A percentile compares a stretch with the other conserved stretches of the same genome.
These are phyloP conservation scores for Ameiurus melas DNA, from an alignment of 2,113 vertebrate genomes.

Conservation along the genomic window DNA sequence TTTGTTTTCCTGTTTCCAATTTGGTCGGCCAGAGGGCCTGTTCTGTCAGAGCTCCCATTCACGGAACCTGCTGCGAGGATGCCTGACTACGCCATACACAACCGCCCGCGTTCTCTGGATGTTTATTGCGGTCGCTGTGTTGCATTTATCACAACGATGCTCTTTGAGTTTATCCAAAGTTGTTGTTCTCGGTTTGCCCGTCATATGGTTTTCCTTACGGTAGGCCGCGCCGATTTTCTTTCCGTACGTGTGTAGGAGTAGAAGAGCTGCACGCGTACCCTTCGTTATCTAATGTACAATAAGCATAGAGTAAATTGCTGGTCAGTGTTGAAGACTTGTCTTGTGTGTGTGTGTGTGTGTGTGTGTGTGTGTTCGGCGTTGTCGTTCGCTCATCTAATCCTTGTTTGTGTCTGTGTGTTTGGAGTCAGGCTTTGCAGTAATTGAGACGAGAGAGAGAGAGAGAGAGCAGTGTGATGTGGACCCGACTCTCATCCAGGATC, in stretches of 20 bases:
- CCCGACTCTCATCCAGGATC: slow-evolving; percentile 34
- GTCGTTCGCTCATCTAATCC: slow-evolving; percentile 1
- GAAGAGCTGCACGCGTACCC: background rate
- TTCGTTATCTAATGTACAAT: background rate
- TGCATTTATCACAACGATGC: slow-evolving; percentile 30
- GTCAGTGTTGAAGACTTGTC: background rate
- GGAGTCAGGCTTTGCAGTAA: slow-evolving; percentile 32
- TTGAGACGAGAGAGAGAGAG: slow-evolving; percentile 9
- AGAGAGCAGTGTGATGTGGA: slow-evolving; percentile 31
- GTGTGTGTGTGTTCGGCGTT: background rate
- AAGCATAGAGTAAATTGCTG: background rate
- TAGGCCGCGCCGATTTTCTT: slow-evolving; percentile 23
- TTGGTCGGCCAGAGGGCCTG: slow-evolving; percentile 59
- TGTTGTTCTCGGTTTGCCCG: slow-evolving; percentile 21
- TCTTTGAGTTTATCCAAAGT: slow-evolving; percentile 33
- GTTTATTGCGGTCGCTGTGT: slow-evolving; percentile 38
- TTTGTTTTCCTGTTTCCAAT: slow-evolving; percentile 66
- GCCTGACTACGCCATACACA: slow-evolving; percentile 45
- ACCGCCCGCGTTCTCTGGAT: slow-evolving; percentile 38
- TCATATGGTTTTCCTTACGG: slow-evolving; percentile 23
- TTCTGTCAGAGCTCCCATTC: slow-evolving; percentile 59
- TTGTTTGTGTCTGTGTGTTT: slow-evolving; percentile 25
- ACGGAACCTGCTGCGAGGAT: slow-evolving; percentile 51
- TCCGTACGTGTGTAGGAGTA: background rate
- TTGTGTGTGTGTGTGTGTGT: background rate